Base-by-base conservation (phyloP, 2,113 vertebrate species). In the Amblyopsis rosae region DNA sequence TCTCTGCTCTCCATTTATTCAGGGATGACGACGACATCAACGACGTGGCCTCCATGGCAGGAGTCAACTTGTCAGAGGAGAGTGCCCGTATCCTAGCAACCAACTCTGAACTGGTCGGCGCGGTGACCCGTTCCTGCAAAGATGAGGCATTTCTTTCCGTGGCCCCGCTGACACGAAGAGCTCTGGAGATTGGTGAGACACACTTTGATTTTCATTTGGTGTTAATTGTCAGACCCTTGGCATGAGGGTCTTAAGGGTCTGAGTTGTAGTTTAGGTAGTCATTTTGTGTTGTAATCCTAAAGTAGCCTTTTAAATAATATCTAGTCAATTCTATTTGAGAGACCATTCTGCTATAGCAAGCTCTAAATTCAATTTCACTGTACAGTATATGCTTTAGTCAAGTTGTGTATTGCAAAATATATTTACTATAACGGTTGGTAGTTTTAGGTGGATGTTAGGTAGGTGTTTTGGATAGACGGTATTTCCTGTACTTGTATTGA, bases 1-100 rank as follows among this genome's bases (percentile, higher is more conserved):
- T 46, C 57, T n/a, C 15, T n/a, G n/a, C 16, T 47, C 51, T 59
- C 5, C 62, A 78, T 19, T 62, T 16, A 35, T 12, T 33, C 82
- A 97, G 95, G 91, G 95, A 97, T 16, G 95, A 98, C 0, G 96
- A 98, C 41, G 95, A 98, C 78, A 96, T 98, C 78, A 97, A 96
- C 6, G 95, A 96, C 4, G 95, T 98, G 73, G 94, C 95, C 2
- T 97, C 95, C 1, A 96, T 97, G 95, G 95, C 95, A 0, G 96
- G 95, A 50, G 96, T 97, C 57, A 97, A 97, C 86, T 79, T 98
- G 35, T 95, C 95, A 0, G 96, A 97, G 84, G 95, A 98, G 85
- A 98, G 93, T 1, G 95, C 94, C 3, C 89, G 93, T 41, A 97
- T 98, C 89, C 76, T 98, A 80, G 96, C 96, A 76, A 97, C 95